Conservation (phyloP, 2,888 invertebrate genomes). For the Melanostoma mellinum region DNA sequence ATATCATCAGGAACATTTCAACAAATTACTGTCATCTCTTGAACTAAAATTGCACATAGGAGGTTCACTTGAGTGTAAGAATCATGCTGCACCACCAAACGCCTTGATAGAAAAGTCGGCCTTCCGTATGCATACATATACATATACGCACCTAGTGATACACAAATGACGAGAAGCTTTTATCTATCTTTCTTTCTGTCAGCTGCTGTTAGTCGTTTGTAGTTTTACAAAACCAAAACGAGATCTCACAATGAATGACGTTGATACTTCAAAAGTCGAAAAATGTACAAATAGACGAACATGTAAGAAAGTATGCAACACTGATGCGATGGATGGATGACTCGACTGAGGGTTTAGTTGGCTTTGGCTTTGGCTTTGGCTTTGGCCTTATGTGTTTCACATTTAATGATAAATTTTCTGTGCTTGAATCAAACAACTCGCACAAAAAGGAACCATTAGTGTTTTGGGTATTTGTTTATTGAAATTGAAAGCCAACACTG, state of each 20-base stretch:
- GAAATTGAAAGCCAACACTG: too few relatives aligned
- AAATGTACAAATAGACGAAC: background rate
- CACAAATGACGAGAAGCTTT: conserved; percentile 29
- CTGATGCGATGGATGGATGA: conserved; percentile 1
- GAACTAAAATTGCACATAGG: conserved; percentile 36
- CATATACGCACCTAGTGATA: conserved; percentile 8
- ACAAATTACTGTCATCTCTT: conserved; percentile 60
- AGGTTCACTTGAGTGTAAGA: conserved; percentile 13
- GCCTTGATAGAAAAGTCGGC: background rate
- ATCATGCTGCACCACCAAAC: conserved; percentile 2
- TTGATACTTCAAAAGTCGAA: conserved; percentile 57
- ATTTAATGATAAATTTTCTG: too few relatives aligned
- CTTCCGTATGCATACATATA: background rate
- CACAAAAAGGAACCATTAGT: too few relatives aligned
- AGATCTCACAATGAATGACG: conserved; percentile 19
- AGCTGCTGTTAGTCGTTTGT: conserved; percentile 40
- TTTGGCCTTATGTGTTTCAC: too few relatives aligned
- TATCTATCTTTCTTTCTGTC: conserved; percentile 48
- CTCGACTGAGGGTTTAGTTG: conserved; percentile 26
- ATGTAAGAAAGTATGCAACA: background rate
- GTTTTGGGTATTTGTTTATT: too few relatives aligned
- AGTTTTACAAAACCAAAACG: conserved; percentile 27
- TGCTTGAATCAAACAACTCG: too few relatives aligned
- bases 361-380: background rate
- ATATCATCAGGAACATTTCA: conserved; percentile 41